phyloP scores from a whole-genome alignment of 1,140 invertebrate species.

The Campoletis sonorensis region DNA sequence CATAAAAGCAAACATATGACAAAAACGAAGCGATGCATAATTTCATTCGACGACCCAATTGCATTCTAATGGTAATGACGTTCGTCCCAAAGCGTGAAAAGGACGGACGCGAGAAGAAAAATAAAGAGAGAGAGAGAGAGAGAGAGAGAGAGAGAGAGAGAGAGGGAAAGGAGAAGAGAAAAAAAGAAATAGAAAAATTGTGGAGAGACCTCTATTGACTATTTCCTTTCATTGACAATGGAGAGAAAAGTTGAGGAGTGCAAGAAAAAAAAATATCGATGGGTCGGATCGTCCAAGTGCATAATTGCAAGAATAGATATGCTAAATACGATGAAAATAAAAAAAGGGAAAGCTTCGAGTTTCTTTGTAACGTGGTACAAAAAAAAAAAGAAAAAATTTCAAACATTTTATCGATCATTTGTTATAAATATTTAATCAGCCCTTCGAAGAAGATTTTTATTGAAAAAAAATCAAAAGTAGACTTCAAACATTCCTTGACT shows the following conservation, averaged over 20 bases:
- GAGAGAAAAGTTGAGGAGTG: not conserved
- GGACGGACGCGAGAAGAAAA: not conserved
- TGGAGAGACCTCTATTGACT: constrained; percentile 34
- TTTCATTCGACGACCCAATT: constrained; percentile 57
- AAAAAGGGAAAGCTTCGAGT: constrained; percentile 9
- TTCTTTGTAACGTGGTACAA: too few relatives aligned
- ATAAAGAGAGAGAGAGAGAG: not conserved
- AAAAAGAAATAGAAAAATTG: not conserved
- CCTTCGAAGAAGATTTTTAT: too few relatives aligned
- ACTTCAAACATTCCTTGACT: too few relatives aligned
- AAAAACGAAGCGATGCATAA: constrained; percentile 52
- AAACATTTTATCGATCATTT: not conserved
- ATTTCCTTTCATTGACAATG: constrained; percentile 30
- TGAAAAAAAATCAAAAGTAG: too few relatives aligned
- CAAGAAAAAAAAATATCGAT: not conserved
- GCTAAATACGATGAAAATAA: not conserved
- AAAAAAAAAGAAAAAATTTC: not conserved
- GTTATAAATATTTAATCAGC: too few relatives aligned
- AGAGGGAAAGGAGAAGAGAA: not conserved
- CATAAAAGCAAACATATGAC: constrained; percentile 45
- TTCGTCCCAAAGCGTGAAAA: not conserved
- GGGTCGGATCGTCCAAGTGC: not conserved
- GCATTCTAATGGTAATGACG: constrained; percentile 59
- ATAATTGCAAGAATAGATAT: constrained; percentile 2
- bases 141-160: not conserved